Base-by-base conservation (phyloP, 1,140 invertebrate genomes). In the Eciton burchellii region DNA sequence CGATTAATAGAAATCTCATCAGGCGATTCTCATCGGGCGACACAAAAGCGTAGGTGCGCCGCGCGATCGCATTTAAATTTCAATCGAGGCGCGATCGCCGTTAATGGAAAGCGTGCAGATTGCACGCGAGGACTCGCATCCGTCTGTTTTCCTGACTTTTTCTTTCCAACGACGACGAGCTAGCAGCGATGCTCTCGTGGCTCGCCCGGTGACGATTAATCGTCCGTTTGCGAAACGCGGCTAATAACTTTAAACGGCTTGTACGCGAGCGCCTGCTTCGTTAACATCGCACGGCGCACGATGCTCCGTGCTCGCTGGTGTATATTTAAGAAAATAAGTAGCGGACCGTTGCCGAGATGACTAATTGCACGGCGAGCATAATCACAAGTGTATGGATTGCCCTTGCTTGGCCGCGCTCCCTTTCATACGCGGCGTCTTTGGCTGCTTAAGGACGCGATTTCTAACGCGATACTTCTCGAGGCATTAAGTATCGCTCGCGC, bases 201-300 rank as follows among this genome's bases (percentile, higher is more conserved):
- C 19, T 43, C 21, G 60, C 16, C n/a, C 60, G 68, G 35, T 63
- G 47, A 26, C 70, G 81, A 85, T 88, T 88, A 85, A 88, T 88
- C n/a, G 86, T 26, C 41, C 47, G 62, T 56, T 87, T 87, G 19
- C 72, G 72, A 77, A 86, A 87, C 43, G 11, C 21, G 81, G 54
- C 54, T 87, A 82, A 87, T 87, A 87, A 87, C 66, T 87, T 84
- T 77, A 88, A 87, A 81, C 81, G 77, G 47, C 62, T 82, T 68
- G 19, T 68, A 70, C 29, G 54, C 41, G 8, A 54, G 59, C 21
- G 11, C 14, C 19, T 77, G 43, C 14, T 19, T n/a, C 57, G 63
- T 70, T 84, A 77, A 84, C 83, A 84, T 35, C 35, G 35, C 71
- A 68, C 41, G 68, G 12, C 24, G 54, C 66, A 84, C 66, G 71